phyloP scores from a whole-genome alignment of 2,797 vertebrate genomes.

The Enteromius paludinosus region DNA sequence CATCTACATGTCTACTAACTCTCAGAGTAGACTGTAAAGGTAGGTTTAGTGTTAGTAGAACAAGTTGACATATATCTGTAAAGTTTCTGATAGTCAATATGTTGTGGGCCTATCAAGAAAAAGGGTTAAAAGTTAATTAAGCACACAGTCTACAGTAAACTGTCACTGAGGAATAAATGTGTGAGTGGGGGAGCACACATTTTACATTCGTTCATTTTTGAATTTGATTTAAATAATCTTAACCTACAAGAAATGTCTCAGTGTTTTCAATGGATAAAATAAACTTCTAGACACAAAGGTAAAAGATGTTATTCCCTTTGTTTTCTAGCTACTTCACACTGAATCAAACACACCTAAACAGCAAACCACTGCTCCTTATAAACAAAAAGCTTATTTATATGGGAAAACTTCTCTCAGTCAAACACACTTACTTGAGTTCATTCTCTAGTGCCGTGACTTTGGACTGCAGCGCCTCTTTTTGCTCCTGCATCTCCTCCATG shows the following conservation, averaged over 20 bases:
- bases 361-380: background rate
- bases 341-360: background rate
- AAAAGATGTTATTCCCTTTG: background rate
- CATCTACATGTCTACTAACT: no score
- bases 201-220: no score
- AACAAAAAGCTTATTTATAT: background rate
- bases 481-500: constrained; percentile 91
- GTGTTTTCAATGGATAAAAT: background rate
- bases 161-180: no score
- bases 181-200: no score
- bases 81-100: no score
- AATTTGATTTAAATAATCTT: background rate
- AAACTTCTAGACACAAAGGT: background rate
- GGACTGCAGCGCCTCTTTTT: constrained; percentile 87
- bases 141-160: no score
- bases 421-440: constrained; percentile 49
- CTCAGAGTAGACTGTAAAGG: no score
- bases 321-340: background rate
- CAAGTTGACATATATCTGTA: no score
- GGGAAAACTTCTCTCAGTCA: background rate
- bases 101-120: no score
- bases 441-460: constrained; percentile 86
- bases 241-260: background rate
- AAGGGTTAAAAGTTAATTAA: no score
- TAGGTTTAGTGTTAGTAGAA: no score